These are phyloP conservation scores for Cephus rjabovi DNA, from an alignment of 2,888 invertebrate genomes.

Conservation along the genomic window DNA sequence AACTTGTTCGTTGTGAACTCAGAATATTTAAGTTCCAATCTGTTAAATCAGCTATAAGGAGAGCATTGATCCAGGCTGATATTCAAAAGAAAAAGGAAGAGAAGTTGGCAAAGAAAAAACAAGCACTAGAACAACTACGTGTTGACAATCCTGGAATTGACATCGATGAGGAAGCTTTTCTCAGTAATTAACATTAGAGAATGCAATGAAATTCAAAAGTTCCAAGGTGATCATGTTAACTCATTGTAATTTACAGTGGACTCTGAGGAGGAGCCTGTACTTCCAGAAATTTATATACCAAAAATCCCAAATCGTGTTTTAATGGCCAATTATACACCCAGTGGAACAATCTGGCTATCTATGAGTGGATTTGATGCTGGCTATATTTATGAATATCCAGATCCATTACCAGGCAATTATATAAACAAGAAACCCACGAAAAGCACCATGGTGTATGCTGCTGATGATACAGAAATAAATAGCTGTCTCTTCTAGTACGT, in stretches of 20 bases:
- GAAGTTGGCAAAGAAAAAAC: slow-evolving; percentile 69
- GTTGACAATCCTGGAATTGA: slow-evolving; percentile 72
- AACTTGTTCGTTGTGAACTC: slow-evolving; percentile 58
- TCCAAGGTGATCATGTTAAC: background rate
- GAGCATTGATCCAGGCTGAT: slow-evolving; percentile 72
- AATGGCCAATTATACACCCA: slow-evolving; percentile 70
- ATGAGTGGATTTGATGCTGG: slow-evolving; percentile 77
- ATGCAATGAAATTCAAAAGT: slow-evolving; percentile 1
- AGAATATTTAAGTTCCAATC: slow-evolving; percentile 69
- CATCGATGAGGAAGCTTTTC: slow-evolving; percentile 72
- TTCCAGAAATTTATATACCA: slow-evolving; percentile 69
- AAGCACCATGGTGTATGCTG: slow-evolving; percentile 68
- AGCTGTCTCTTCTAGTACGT: slow-evolving; percentile 70
- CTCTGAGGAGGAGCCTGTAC: slow-evolving; percentile 70
- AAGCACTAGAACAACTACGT: slow-evolving; percentile 72
- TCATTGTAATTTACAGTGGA: slow-evolving; percentile 65
- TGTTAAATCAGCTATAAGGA: slow-evolving; percentile 72
- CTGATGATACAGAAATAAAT: slow-evolving; percentile 71
- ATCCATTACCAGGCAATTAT: slow-evolving; percentile 27
- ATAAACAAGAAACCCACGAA: slow-evolving; percentile 65
- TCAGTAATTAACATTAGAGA: slow-evolving; percentile 68
- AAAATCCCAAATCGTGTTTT: slow-evolving; percentile 71
- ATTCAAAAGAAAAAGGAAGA: slow-evolving; percentile 69
- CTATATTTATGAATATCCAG: slow-evolving; percentile 73
- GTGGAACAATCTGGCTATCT: slow-evolving; percentile 72